These are phyloP conservation scores for Drosophila formosana DNA, from an alignment of 2,888 invertebrate species.

Conservation along the genomic window DNA sequence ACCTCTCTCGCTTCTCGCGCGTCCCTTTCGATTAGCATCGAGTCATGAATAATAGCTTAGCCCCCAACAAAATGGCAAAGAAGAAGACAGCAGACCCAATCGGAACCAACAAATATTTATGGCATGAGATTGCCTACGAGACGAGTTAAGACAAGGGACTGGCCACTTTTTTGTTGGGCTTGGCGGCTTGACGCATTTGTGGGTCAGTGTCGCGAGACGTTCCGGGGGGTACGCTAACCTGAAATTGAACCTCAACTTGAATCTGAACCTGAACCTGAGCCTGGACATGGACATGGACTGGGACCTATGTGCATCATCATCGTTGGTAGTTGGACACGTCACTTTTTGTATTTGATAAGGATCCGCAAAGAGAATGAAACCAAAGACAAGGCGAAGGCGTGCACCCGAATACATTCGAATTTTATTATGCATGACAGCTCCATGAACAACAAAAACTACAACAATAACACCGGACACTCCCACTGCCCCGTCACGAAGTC, in stretches of 20 bases:
- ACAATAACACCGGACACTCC: constrained; percentile 62
- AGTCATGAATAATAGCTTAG: constrained; percentile 31
- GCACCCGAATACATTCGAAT: constrained; percentile 75
- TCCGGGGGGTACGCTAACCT: constrained; percentile 8
- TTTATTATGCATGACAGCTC: constrained; percentile 78
- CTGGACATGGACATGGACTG: not conserved
- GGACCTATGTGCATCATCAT: constrained; percentile 64
- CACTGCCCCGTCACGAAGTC: constrained; percentile 53
- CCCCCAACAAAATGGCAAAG: constrained; percentile 13
- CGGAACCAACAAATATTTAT: constrained; percentile 53
- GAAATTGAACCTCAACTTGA: constrained; percentile 7
- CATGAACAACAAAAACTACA: constrained; percentile 54
- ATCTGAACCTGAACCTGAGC: constrained; percentile 11
- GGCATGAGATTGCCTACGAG: constrained; percentile 27
- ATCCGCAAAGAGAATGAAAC: constrained; percentile 68
- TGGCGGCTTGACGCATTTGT: constrained; percentile 50
- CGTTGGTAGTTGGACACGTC: constrained; percentile 72
- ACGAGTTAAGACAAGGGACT: constrained; percentile 30
- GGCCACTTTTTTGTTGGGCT: constrained; percentile 41
- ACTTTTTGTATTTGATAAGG: constrained; percentile 77
- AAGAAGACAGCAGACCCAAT: constrained; percentile 31
- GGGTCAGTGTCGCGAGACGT: constrained; percentile 62
- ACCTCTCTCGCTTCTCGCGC: no score
- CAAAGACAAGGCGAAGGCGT: constrained; percentile 65
- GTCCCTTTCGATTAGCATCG: constrained; percentile 4